Evolutionary conservation across 2,113 vertebrate species (phyloP), one percentile per base, ranked within the genome.

Genomic region (Dromiciops gliroides): DNA sequence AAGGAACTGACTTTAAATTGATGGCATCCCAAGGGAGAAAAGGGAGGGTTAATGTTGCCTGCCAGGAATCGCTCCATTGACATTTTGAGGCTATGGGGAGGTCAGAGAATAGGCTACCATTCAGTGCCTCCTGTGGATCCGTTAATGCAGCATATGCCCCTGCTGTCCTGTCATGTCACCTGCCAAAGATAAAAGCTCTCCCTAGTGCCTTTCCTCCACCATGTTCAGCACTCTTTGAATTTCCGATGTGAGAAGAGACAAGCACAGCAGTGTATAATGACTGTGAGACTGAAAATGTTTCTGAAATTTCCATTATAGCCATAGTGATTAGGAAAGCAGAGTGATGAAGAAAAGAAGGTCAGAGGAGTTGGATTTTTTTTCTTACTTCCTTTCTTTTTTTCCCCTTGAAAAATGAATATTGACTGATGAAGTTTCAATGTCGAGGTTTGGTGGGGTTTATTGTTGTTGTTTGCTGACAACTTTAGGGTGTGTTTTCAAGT

Each of bases 41-140:
- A 12, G 50, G 11, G 47, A 51, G 23, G 24, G 88, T 24, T 48
- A 94, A 89, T 48, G 24, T 49, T 92, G 23, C 8, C 56, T 51
- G 49, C 89, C 56, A 89, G 67, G 44, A 95, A 93, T 95, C 89
- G 90, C 49, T n/a, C 26, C 28, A 51, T 23, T 50, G 25, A 44
- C 49, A 50, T 96, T 91, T 90, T 9, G 11, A 96, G 92, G 8
- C 51, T 90, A 3, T 53, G 24, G 89, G 48, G 22, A 51, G 47
- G 4, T 94, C 92, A 96, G 52, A 91, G 25, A 89, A 67, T 83
- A 93, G 89, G 92, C 92, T 96, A 16, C 9, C 50, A 95, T 47
- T 90, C 44, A 37, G 0, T 49, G 89, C 26, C 47, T 93, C 90
- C 92, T 0, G 0, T 75, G 51, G 11, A 19, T 88, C 49, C 52